Evolutionary conservation across 1,140 invertebrate species (phyloP), one percentile per base, ranked within the genome.

Genomic region (Bombus pascuorum): DNA sequence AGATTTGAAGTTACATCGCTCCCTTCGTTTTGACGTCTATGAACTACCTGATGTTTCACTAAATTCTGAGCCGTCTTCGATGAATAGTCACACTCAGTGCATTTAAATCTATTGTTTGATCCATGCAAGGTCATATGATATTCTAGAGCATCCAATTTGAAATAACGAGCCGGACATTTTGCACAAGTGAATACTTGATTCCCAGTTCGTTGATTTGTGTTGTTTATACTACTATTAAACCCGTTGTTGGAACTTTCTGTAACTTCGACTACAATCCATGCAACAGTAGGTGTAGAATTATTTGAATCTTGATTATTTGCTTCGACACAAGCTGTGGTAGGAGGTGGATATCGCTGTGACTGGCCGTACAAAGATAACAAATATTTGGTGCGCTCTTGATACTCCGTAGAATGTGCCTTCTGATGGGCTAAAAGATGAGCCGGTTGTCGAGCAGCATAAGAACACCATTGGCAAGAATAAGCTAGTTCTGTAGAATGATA

Each of bases 71-170:
- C 96, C 15, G 97, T 97, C 91, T 97, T 97, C 0, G 97, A 97
- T 47, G 97, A 96, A 93, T 98, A 99, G 92, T 97, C 97, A 94
- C 98, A 99, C 86, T 97, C 96, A n/a, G 96, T 96, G 92, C 98
- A 99, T 86, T 97, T 97, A 91, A 97, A 96, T 34, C 96, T 95
- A 39, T 96, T 97, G 34, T 96, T 96, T 2, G 97, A 96, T 0
- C 97, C 97, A 83, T 97, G 97, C 72, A 98, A 93, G 13, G 96
- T 96, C 91, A 96, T 95, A 88, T 98, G 98, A 91, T 97, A 97
- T 79, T 96, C 96, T 75, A 98, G 93, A 75, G 97, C 96, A 76
- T 97, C 96, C 81, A 95, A 94, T 95, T 98, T 96, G 88, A 97
- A 96, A 91, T 97, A 97, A 89, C 96, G 96, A 25, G 97, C 96